Conservation (phyloP, 2,888 invertebrate genomes). For the Herminia tarsipennalis region DNA sequence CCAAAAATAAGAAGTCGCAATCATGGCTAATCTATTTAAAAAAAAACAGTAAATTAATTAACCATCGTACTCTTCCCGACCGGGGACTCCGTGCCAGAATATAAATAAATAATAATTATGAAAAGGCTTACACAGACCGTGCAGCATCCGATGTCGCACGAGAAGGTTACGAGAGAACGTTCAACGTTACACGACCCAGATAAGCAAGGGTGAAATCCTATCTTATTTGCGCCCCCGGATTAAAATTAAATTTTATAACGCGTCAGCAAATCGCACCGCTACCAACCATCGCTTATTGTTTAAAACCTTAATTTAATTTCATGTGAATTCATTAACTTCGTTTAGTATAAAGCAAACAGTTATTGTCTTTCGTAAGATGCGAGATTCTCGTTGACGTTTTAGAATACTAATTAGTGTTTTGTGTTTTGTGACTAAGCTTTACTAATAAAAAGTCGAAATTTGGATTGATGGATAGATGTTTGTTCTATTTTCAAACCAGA, state of each 20-base stretch:
- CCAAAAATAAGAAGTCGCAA: no score
- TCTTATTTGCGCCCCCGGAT: slow-evolving; percentile 77
- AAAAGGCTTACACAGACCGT: slow-evolving; percentile 39
- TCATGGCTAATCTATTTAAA: background rate
- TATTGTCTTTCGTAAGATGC: slow-evolving; percentile 34
- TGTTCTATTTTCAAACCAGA: no score
- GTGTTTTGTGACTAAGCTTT: slow-evolving; percentile 22
- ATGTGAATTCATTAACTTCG: slow-evolving; percentile 62
- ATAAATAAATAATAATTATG: slow-evolving; percentile 27
- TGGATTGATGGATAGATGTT: no score
- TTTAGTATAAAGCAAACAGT: slow-evolving; percentile 40
- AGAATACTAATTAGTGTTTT: slow-evolving; percentile 26
- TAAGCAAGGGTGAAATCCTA: slow-evolving; percentile 79
- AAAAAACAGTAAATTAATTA: slow-evolving; percentile 11
- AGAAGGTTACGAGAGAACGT: slow-evolving; percentile 52
- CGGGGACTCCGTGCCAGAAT: slow-evolving; percentile 6
- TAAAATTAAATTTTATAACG: slow-evolving; percentile 82
- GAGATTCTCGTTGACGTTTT: slow-evolving; percentile 26
- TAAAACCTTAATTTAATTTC: slow-evolving; percentile 73
- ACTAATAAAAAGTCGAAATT: no score
- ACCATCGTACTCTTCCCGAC: background rate
- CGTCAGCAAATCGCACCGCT: slow-evolving; percentile 65
- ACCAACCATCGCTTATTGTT: slow-evolving; percentile 65
- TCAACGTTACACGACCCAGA: slow-evolving; percentile 59
- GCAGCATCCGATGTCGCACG: slow-evolving; percentile 47